Evolutionary conservation across 64 coral and sea anemone genomes (phyloP).

Genomic region (Montipora foliosa): DNA sequence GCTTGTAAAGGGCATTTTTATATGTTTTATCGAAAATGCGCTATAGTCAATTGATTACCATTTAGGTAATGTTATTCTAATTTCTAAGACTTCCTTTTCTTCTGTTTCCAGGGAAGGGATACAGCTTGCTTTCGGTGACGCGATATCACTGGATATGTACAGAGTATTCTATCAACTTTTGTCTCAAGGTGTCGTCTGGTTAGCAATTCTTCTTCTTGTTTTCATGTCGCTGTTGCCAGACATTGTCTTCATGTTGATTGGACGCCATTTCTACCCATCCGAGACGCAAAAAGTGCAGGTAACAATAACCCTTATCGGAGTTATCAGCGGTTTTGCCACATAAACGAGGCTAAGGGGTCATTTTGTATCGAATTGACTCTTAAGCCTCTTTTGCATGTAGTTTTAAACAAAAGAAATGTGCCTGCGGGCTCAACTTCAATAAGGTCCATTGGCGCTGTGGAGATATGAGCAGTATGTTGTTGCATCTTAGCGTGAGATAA

Average conservation of each 20-base stretch:
- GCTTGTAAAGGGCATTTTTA: too few species aligned
- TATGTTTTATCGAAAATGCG: too few species aligned
- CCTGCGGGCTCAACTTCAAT: too few species aligned
- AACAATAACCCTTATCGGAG: neutral
- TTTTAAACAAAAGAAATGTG: too few species aligned
- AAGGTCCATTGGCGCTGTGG: too few species aligned
- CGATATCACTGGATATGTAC: conserved; percentile 68
- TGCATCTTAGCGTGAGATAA: neutral
- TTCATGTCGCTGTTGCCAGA: conserved; percentile 82
- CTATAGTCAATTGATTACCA: too few species aligned
- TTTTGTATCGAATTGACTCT: too few species aligned
- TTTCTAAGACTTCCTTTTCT: neutral
- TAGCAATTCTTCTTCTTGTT: conserved; percentile 71
- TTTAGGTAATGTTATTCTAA: neutral
- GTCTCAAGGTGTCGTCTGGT: conserved; percentile 78
- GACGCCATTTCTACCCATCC: conserved; percentile 76
- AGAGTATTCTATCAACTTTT: conserved; percentile 74
- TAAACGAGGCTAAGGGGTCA: too few species aligned
- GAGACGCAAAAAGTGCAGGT: conserved; percentile 97
- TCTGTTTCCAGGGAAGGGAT: conserved; percentile 65
- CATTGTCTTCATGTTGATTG: conserved; percentile 84
- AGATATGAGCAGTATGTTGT: neutral
- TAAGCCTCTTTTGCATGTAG: too few species aligned
- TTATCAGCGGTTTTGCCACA: too few species aligned
- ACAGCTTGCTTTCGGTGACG: conserved; percentile 49